Conservation (phyloP, 2,797 vertebrate species). For the Ceryle rudis region DNA sequence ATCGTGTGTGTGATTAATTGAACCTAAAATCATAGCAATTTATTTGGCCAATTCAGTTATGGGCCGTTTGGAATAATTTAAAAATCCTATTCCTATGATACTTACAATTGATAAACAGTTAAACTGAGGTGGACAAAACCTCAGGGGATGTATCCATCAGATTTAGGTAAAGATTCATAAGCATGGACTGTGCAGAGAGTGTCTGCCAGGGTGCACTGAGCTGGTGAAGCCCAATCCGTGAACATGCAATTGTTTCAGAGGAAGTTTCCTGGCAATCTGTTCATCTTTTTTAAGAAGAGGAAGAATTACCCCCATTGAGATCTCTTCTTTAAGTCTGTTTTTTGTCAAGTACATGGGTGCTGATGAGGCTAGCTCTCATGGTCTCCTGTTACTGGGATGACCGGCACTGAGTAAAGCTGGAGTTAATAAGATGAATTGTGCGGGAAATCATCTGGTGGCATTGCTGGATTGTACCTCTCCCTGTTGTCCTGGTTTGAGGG, state of each 20-base stretch:
- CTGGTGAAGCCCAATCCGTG: fast-evolving
- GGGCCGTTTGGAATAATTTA: not conserved
- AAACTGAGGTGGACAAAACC: not conserved
- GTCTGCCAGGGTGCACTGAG: not conserved
- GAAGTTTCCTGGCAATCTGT: not conserved
- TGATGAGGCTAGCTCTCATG: not conserved
- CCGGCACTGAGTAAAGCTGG: not conserved
- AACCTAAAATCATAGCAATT: not conserved
- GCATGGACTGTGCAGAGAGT: not conserved
- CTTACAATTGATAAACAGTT: not conserved
- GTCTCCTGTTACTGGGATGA: not conserved
- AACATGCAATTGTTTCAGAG: not conserved
- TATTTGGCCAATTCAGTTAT: not conserved
- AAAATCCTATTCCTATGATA: not conserved
- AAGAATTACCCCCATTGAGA: fast-evolving
- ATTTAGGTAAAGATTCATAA: not conserved
- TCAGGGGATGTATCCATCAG: not conserved
- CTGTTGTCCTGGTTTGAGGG: too few species aligned
- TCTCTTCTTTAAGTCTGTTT: not conserved
- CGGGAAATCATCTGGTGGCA: not conserved
- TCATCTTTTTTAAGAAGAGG: not conserved
- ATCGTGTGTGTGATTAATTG: not conserved
- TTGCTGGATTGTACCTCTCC: not conserved
- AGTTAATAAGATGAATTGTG: not conserved
- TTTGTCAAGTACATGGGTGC: fast-evolving